A percentile compares a stretch with the other conserved stretches of the same genome.
Conservation (phyloP, 2,113 vertebrate genomes). For the Stegostoma tigrinum region DNA sequence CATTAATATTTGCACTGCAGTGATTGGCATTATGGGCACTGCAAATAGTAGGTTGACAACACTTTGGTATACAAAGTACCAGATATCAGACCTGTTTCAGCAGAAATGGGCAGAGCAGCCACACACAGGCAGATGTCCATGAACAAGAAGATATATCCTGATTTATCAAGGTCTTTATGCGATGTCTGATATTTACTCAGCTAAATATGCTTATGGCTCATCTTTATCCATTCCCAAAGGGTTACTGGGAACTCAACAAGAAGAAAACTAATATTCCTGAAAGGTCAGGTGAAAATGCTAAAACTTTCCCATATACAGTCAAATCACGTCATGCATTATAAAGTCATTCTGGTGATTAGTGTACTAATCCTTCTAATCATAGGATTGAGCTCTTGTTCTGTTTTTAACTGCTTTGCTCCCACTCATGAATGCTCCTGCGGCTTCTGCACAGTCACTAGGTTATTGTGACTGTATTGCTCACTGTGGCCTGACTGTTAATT, state of each 20-base stretch:
- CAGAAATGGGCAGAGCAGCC: not conserved
- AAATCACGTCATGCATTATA: not conserved
- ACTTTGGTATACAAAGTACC: too few species aligned
- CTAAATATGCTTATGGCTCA: not conserved
- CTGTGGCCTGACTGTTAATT: not conserved
- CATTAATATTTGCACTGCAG: not conserved
- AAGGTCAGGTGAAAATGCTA: not conserved
- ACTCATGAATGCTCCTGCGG: not conserved
- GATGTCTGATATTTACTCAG: not conserved
- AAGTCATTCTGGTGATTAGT: not conserved
- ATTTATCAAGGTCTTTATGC: not conserved
- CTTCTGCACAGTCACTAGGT: not conserved
- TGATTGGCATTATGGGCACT: not conserved
- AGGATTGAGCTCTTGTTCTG: not conserved
- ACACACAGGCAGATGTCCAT: not conserved
- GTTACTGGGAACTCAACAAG: not conserved
- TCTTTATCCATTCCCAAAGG: not conserved
- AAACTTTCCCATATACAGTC: not conserved
- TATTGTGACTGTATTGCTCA: not conserved
- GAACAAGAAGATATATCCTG: not conserved
- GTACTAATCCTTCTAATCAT: not conserved
- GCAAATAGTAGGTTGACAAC: not conserved
- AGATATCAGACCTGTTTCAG: not conserved
- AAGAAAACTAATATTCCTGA: not conserved
- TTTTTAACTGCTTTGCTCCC: not conserved